A percentile compares a stretch with the other conserved stretches of the same genome.
phyloP scores from a whole-genome alignment of 1,140 invertebrate species.

The Drosophila santomea region DNA sequence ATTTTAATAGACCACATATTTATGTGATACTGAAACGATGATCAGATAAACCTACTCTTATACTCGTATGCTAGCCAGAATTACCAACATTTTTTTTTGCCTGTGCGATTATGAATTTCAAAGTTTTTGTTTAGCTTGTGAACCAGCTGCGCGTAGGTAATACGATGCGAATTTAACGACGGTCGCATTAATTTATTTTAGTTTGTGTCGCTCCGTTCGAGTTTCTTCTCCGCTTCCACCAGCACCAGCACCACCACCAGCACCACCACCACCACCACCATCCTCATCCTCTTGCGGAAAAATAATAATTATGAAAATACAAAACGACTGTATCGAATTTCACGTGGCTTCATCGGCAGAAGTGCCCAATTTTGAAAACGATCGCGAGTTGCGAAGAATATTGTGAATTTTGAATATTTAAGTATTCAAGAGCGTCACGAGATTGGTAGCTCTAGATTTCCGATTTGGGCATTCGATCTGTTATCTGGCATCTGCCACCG shows the following conservation, averaged over 20 bases:
- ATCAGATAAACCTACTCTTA: too few species aligned
- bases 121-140: conserved; percentile 22
- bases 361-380: conserved; percentile 26
- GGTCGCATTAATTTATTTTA: conserved; percentile 44
- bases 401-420: neutral
- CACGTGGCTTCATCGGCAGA: conserved; percentile 32
- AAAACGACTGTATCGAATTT: conserved; percentile 26
- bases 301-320: neutral
- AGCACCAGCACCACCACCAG: too few species aligned
- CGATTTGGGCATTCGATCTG: neutral
- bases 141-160: conserved; percentile 24
- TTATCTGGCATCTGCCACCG: too few species aligned
- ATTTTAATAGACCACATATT: neutral
- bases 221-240: conserved; percentile 14
- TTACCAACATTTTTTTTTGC: conserved; percentile 5
- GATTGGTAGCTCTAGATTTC: conserved; percentile 13
- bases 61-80: neutral
- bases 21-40: too few species aligned
- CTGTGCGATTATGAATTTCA: neutral
- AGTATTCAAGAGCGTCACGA: conserved; percentile 51
- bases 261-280: too few species aligned
- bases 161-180: conserved; percentile 48
- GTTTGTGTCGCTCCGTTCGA: conserved; percentile 33
- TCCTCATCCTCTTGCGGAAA: too few species aligned
- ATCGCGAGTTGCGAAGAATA: neutral